Conservation (phyloP, 64 coral and sea anemone genomes). For the Actinia tenebrosa region DNA sequence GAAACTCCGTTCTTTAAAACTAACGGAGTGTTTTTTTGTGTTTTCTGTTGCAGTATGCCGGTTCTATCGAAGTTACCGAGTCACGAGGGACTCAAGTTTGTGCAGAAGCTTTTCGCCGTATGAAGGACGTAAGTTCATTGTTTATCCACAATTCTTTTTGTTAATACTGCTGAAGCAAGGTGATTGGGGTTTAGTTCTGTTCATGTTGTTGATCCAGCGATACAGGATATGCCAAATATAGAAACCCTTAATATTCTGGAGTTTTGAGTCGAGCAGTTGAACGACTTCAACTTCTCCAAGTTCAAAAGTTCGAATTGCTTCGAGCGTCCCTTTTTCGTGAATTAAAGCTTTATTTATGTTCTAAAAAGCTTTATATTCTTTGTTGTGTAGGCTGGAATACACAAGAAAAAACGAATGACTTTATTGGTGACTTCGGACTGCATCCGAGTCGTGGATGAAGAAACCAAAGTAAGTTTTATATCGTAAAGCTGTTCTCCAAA, state of each 20-base stretch:
- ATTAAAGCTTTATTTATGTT: neutral
- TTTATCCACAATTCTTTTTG: neutral
- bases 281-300: neutral
- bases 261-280: neutral
- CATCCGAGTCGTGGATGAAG: constrained; percentile 73
- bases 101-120: constrained; percentile 82
- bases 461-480: constrained; percentile 56
- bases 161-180: constrained; percentile 27
- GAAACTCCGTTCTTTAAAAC: neutral
- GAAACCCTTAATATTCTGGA: neutral
- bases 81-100: constrained; percentile 97
- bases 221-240: constrained; percentile 11
- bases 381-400: constrained; percentile 29
- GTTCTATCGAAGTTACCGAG: constrained; percentile 85
- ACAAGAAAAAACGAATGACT: constrained; percentile 63
- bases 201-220: neutral
- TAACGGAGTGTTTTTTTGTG: neutral
- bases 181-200: neutral
- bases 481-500: neutral
- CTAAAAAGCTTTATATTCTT: neutral
- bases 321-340: neutral
- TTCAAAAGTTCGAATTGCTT: neutral
- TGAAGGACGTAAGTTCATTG: constrained; percentile 67
- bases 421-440: constrained; percentile 73
- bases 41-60: constrained; percentile 62